These are phyloP conservation scores for Rhimphoctona megacephalus DNA, from an alignment of 2,888 invertebrate genomes.

Conservation along the genomic window DNA sequence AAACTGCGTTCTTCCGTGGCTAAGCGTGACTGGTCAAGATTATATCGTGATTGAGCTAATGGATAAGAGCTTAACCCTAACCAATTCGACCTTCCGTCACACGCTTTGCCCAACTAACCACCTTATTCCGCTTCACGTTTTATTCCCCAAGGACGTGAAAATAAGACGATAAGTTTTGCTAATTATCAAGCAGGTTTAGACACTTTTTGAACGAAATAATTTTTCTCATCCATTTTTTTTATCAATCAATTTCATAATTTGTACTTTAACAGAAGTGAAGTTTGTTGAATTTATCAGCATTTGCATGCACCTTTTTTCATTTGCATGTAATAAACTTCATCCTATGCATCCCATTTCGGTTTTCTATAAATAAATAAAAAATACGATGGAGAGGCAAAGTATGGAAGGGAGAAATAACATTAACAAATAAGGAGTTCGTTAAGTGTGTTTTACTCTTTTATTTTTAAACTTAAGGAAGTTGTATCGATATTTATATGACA, in stretches of 20 bases:
- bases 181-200: not conserved
- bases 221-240: not conserved
- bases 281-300: not conserved
- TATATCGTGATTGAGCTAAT: constrained; percentile 79
- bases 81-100: constrained; percentile 19
- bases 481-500: no score
- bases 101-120: constrained; percentile 10
- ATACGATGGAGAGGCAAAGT: no score
- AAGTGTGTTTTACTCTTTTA: no score
- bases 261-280: no score
- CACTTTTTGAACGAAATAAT: not conserved
- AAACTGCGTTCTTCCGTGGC: constrained; percentile 75
- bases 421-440: no score
- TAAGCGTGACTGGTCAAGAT: constrained; percentile 82
- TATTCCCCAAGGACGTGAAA: not conserved
- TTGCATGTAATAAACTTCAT: no score
- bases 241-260: not conserved
- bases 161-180: not conserved
- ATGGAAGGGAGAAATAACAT: no score
- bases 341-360: no score
- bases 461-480: no score
- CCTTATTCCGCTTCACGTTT: not conserved
- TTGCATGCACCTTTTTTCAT: not conserved
- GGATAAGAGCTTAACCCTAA: constrained; percentile 78
- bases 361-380: no score